Conservation (phyloP, 2,888 invertebrate genomes). For the Margaritifera margaritifera region DNA sequence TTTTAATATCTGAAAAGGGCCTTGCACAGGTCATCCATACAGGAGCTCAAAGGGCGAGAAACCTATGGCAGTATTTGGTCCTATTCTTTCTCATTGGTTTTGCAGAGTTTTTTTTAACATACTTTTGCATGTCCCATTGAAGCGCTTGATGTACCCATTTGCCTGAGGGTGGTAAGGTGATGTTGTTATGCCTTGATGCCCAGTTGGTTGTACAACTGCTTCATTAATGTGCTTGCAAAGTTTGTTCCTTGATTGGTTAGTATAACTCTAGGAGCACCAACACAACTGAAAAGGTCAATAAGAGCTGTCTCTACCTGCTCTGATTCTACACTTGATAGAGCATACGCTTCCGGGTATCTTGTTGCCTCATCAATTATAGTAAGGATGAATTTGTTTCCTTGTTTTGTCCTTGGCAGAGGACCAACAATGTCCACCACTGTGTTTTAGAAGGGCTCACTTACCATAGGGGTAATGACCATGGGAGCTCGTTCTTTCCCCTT, state of each 20-base stretch:
- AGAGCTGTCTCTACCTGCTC: conserved; percentile 6
- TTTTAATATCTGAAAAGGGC: too few relatives aligned
- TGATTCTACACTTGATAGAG: neutral
- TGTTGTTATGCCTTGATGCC: neutral
- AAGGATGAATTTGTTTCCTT: neutral
- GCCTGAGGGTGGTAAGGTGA: conserved; percentile 6
- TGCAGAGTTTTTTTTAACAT: conserved; percentile 33
- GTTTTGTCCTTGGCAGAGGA: neutral
- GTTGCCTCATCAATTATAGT: conserved; percentile 2
- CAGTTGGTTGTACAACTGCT: conserved; percentile 3
- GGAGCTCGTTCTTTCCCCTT: neutral
- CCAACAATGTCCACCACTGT: neutral
- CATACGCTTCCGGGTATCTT: neutral
- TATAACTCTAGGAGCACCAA: conserved; percentile 4
- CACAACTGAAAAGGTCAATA: conserved; percentile 4
- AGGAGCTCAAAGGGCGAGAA: too few relatives aligned
- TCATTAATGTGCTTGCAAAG: conserved; percentile 5
- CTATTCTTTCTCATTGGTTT: conserved; percentile 32
- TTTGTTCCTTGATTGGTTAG: neutral
- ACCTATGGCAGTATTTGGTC: conserved; percentile 6
- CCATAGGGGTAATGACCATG: too few relatives aligned
- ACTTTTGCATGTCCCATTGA: conserved; percentile 35
- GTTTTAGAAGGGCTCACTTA: neutral
- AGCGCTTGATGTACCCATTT: conserved; percentile 34
- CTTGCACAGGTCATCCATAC: too few relatives aligned